Evolutionary conservation across 2,888 invertebrate species (phyloP), one percentile per base, ranked within the genome.

Genomic region (Willowsia nigromaculata): DNA sequence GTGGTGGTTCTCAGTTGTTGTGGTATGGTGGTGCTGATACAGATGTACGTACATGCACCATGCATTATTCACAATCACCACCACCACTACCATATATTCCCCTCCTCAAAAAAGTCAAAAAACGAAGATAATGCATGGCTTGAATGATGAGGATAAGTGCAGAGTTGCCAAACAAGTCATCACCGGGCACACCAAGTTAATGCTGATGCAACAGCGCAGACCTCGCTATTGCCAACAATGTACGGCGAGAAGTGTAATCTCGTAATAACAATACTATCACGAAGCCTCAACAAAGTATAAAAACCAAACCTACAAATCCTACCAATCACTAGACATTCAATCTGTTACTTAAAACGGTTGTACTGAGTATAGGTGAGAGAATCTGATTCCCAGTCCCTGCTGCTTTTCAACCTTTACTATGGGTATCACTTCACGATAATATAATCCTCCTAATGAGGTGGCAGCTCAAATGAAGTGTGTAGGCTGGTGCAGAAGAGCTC

Each of bases 1-100:
- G 18, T 40, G 40, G 37, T 68, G 68, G 68, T 68, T 68, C 59
- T 59, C 68, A 37, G 68, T 68, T 33, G 40, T 37, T 27, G 65
- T 40, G 37, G 68, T 68, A 40, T 68, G 68, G 68, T 68, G 68
- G 68, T 37, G 68, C 68, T 68, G 68, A 33, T 65, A 25, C 25
- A 53, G 15, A 53, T 53, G 18, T 6, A 37, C 9, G 37, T 50
- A 11, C 13, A 13, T n/a, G n/a, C 50, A 50, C 50, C 37, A 37
- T 37, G 37, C 37, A 37, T 9, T 37, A 50, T 50, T 50, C 50
- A 50, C 50, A 50, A 50, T 56, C 56, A 56, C 56, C 56, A 56
- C 25, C 22, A 22, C 50, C 11, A 22, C 56, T 22, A 56, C 22
- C 56, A 18, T 11, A 50, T 3, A 15, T 15, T 50, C 7, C 13